Evolutionary conservation across 2,797 vertebrate species (phyloP), one percentile per base, ranked within the genome.

Genomic region (Toxotes lorentzi): DNA sequence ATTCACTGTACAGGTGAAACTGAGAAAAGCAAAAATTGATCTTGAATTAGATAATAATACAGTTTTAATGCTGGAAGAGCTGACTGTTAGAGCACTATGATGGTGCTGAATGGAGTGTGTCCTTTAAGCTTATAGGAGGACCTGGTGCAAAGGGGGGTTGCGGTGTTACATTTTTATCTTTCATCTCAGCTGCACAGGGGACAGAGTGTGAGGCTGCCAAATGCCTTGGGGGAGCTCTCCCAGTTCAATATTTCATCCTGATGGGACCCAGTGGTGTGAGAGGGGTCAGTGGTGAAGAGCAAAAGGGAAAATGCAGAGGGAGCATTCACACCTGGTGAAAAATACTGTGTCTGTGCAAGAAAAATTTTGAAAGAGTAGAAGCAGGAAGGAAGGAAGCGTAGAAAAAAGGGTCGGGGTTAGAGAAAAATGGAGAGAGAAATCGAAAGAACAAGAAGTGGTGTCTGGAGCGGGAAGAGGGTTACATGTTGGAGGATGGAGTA

Each of bases 201-300:
- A 71, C 56, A 38, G 43, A 74, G 79, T 38, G 64, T 12, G 38
- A 73, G 56, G 74, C 84, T 72, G 79, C 74, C 74, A 67, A 60
- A 83, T 41, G 78, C 82, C 91, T 89, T 74, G 5, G 62, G 85
- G 85, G 86, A 88, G 70, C 70, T 75, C 74, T 72, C 64, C 60
- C 66, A 73, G 78, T 89, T 91, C 78, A 86, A 88, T 91, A 88
- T 91, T 88, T 93, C 84, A 90, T 87, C 82, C 70, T 87, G 88
- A 93, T 80, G 75, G 80, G 77, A 72, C 71, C 75, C 76, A 24
- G 72, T 59, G 87, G 73, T 80, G 89, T 86, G 82, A 88, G 76
- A 83, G 76, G 79, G 90, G 91, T 93, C 90, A 89, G 82, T 53
- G n/a, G 75, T 38, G 80, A 76, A 78, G 78, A 86, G 78, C 76